These are phyloP conservation scores for Aspidoscelis tigris DNA, from an alignment of 2,113 vertebrate species.

Conservation along the genomic window DNA sequence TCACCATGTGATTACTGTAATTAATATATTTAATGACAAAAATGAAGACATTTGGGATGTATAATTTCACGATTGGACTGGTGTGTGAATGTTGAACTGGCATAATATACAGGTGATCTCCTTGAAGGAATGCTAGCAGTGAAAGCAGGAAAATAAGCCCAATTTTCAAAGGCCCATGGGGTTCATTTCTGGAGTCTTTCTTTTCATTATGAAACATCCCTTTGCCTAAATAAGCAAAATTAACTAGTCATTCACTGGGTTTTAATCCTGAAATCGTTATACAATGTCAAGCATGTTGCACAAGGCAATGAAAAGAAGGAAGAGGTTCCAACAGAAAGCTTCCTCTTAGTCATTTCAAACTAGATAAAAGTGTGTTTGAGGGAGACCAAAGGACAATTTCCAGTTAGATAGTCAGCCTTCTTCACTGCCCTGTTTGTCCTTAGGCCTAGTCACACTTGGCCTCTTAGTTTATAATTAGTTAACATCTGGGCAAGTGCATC, in stretches of 20 bases:
- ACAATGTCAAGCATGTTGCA: too few relatives aligned
- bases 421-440: too few relatives aligned
- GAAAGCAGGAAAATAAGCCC: slow-evolving; percentile 24
- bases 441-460: too few relatives aligned
- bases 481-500: too few relatives aligned
- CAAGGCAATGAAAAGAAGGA: too few relatives aligned
- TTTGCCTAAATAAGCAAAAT: slow-evolving; percentile 21
- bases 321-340: too few relatives aligned
- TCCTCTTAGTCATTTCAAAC: too few relatives aligned
- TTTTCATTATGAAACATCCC: slow-evolving; percentile 11
- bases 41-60: not conserved
- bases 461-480: too few relatives aligned
- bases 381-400: too few relatives aligned
- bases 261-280: not conserved
- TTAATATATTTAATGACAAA: slow-evolving; percentile 32
- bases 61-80: slow-evolving; percentile 40
- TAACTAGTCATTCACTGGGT: not conserved
- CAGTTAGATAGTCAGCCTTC: too few relatives aligned
- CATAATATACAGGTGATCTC: slow-evolving; percentile 29
- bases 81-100: slow-evolving; percentile 17
- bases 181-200: not conserved
- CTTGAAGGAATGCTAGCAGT: slow-evolving; percentile 8
- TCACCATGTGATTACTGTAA: slow-evolving; percentile 2
- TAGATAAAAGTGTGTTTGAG: too few relatives aligned
- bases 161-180: not conserved